Conservation (phyloP, 64 coral and sea anemone genomes). For the Stylophora pistillata region DNA sequence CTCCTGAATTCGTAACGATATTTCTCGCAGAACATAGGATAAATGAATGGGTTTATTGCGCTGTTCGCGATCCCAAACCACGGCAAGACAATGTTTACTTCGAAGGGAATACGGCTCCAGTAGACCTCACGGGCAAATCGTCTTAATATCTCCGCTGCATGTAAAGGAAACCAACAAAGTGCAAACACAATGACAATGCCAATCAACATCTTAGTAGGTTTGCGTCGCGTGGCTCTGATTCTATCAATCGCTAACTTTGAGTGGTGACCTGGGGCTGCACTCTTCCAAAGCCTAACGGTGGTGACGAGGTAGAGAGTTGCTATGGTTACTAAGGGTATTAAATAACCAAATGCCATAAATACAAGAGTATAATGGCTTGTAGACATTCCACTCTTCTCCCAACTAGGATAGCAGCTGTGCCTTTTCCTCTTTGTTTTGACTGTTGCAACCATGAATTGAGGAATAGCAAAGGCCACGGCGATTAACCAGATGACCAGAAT, state of each 20-base stretch:
- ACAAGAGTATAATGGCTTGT: constrained; percentile 21
- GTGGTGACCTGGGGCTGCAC: constrained; percentile 40
- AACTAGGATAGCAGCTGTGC: constrained; percentile 26
- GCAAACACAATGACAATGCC: constrained; percentile 49
- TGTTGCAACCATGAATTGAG: constrained; percentile 24
- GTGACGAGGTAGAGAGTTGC: constrained; percentile 20
- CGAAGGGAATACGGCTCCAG: constrained; percentile 25
- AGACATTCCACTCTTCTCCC: constrained; percentile 36
- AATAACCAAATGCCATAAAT: constrained; percentile 28
- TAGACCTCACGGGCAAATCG: constrained; percentile 6
- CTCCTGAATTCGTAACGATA: constrained; percentile 50
- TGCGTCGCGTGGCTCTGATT: constrained; percentile 37
- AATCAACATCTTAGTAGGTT: constrained; percentile 71
- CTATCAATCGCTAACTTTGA: not conserved
- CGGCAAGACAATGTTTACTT: constrained; percentile 32
- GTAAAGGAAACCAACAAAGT: constrained; percentile 67
- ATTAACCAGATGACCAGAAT: constrained; percentile 20
- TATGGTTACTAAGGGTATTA: constrained; percentile 41
- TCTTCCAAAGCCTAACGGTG: constrained; percentile 43
- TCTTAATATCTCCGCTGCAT: constrained; percentile 36
- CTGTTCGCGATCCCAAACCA: constrained; percentile 66
- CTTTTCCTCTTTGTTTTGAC: not conserved
- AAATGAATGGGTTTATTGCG: constrained; percentile 58
- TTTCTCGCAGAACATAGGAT: constrained; percentile 48
- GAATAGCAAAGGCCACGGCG: constrained; percentile 16